Evolutionary conservation across 2,888 invertebrate species (phyloP).

Genomic region (Epinotia brunnichana): DNA sequence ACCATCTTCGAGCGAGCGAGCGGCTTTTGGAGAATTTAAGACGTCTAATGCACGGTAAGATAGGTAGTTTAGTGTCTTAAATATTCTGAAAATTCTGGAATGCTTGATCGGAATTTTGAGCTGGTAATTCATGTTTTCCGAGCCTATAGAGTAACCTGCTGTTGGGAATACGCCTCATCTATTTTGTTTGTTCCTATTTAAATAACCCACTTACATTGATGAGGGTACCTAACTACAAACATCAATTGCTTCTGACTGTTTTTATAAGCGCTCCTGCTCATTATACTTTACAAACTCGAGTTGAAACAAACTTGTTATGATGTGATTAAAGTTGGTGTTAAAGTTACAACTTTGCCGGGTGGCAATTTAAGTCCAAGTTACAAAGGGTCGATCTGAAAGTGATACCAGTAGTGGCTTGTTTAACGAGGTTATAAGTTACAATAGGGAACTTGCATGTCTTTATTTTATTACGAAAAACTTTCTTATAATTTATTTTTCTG

Average conservation of each 20-base stretch:
- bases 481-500: too few relatives aligned
- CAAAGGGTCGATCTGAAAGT: neutral
- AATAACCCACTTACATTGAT: too few relatives aligned
- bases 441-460: too few relatives aligned
- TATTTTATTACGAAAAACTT: too few relatives aligned
- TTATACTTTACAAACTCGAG: conserved; percentile 6
- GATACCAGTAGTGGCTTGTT: too few relatives aligned
- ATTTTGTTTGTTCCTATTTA: too few relatives aligned
- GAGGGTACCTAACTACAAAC: too few relatives aligned
- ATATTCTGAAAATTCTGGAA: neutral
- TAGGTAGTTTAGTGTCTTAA: neutral
- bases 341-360: conserved; percentile 12
- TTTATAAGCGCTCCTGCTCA: neutral
- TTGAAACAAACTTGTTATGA: conserved; percentile 16
- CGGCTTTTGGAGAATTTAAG: conserved; percentile 23
- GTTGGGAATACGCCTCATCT: too few relatives aligned
- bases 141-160: too few relatives aligned
- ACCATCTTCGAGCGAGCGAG: conserved; percentile 29
- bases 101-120: too few relatives aligned
- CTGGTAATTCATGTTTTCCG: too few relatives aligned
- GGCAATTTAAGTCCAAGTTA: neutral
- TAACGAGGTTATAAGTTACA: too few relatives aligned
- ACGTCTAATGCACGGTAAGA: neutral
- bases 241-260: neutral
- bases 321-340: conserved; percentile 19